Base-by-base conservation (phyloP, 2,113 vertebrate genomes). In the Lutjanus erythropterus region DNA sequence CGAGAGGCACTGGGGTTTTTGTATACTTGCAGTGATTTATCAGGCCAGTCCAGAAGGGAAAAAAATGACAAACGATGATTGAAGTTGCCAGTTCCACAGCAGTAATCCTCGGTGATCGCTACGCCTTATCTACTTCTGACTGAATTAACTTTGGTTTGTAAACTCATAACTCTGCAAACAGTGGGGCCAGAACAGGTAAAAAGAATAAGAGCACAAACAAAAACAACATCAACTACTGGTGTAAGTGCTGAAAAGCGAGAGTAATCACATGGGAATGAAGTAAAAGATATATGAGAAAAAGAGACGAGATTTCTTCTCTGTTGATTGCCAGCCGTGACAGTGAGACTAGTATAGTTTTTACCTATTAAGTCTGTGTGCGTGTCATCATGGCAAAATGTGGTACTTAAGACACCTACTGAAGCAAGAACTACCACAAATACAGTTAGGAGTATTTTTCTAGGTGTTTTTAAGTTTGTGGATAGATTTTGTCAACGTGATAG, bases 101-200 rank as follows among this genome's bases (percentile, higher is more conserved):
- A 41, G 49, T 61, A 31, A 75, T 47, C 60, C 65, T 47, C 14
- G n/a, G 56, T 60, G 42, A 23, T 69, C 35, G 14, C 47, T 52
- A 9, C 12, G 9, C 44, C 35, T 67, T n/a, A 73, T 56, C 49
- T 72, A 35, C n/a, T 42, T 62, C 37, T 62, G 49, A 35, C 62
- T 14, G 33, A 56, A 53, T 44, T 25, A 60, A 29, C 41, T 71
- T 58, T 2, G 1, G 29, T 35, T 71, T 81, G 29, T 64, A 62
- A 81, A 58, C 19, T 25, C 7, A 65, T 19, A 81, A 59, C 42
- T 79, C 60, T 73, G 3, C 21, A 64, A 55, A 81, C 16, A 39
- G 23, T 9, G 12, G 27, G 3, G 31, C 5, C 37, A 59, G 9
- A 33, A 44, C 25, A 25, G 53, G 25, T 49, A n/a, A 21, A 25